Evolutionary conservation across 1,140 invertebrate genomes (phyloP), one percentile per base, ranked within the genome.

Genomic region (Coelopa frigida): DNA sequence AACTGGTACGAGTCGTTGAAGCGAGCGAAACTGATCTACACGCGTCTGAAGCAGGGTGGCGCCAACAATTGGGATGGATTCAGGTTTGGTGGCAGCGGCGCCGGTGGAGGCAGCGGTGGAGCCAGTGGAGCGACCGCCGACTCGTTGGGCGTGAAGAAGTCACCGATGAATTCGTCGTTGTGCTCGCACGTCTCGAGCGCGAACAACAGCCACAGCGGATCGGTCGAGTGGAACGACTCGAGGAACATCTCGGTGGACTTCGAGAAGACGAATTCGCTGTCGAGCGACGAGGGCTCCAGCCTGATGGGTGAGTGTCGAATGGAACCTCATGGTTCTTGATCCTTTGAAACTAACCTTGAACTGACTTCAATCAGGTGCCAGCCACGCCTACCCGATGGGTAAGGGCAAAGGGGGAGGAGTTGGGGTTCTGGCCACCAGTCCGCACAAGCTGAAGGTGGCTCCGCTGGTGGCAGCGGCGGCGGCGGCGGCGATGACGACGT

Each of bases 141-240:
- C 48, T 71, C 64, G 15, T 56, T 74, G 21, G 71, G 70, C 18
- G 56, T 70, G 5, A 63, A 57, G 43, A 69, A 66, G 33, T 68
- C 63, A 0, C 66, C 67, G 5, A 53, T 70, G 32, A 68, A 67
- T 42, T 69, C 66, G 11, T 69, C 67, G 2, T 64, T 69, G 29
- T 57, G 67, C 43, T 65, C 76, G 37, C 72, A 77, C 50, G 75
- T 80, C 17, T 79, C 78, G 44, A 80, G 78, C 63, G 71, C 80
- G 7, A 79, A 78, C 44, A 79, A 81, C 51, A 81, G 79, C 58
- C 78, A 81, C 55, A 84, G 83, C 59, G 83, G 83, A 50, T 84
- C 82, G 27, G 78, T 85, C 44, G 83, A 85, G 59, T 83, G 84
- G 80, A 83, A 83, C 57, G 81, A 75, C 50, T 75, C 73, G 3